phyloP scores from a whole-genome alignment of 2,888 invertebrate genomes.

The Perdita meconis region DNA sequence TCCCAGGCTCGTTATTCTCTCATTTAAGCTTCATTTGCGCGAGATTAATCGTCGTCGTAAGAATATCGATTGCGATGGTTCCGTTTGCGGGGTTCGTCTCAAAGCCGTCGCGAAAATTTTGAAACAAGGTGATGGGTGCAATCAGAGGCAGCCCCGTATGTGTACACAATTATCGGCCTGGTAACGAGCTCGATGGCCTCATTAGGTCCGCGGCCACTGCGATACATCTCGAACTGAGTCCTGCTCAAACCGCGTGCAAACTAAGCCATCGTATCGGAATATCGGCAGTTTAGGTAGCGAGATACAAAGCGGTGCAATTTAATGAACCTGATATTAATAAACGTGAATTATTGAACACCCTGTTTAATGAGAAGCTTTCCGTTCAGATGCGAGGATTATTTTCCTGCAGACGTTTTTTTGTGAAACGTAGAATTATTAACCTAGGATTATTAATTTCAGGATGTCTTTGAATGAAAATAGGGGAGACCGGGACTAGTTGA shows the following conservation, averaged over 20 bases:
- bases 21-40: no score
- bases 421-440: no score
- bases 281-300: slow-evolving; percentile 32
- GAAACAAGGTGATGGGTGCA: slow-evolving; percentile 40
- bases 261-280: slow-evolving; percentile 39
- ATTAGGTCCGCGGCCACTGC: slow-evolving; percentile 36
- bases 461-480: no score
- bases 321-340: slow-evolving; percentile 8
- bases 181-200: slow-evolving; percentile 51
- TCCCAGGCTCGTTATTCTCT: no score
- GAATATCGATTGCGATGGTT: no score
- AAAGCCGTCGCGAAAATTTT: slow-evolving; percentile 30
- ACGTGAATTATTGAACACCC: slow-evolving; percentile 5
- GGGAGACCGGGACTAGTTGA: no score
- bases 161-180: slow-evolving; percentile 56
- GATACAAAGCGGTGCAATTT: slow-evolving; percentile 4
- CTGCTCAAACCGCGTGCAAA: slow-evolving; percentile 27
- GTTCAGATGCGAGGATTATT: no score
- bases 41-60: no score
- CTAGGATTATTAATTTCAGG: no score
- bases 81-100: neutral
- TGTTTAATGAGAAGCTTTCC: no score
- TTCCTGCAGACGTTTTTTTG: no score
- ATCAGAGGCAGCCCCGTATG: slow-evolving; percentile 37
- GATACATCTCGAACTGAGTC: slow-evolving; percentile 22